Conservation (phyloP, 1,140 invertebrate genomes). For the Trachymyrmex cornetzi region DNA sequence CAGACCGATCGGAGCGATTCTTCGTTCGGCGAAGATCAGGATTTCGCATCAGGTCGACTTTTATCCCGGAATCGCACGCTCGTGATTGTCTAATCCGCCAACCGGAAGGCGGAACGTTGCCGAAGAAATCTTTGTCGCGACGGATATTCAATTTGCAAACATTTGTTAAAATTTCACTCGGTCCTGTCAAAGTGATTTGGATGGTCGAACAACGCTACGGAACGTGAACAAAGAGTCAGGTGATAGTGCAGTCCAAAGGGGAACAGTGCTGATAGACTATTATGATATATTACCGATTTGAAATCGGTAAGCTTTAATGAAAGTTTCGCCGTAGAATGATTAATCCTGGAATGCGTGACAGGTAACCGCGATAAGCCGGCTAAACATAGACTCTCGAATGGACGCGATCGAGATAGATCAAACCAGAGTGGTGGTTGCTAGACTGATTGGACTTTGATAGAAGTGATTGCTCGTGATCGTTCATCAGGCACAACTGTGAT, state of each 20-base stretch:
- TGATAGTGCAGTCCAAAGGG: constrained; percentile 34
- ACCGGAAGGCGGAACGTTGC: neutral
- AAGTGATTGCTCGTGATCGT: constrained; percentile 12
- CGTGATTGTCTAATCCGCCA: neutral
- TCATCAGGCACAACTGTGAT: neutral
- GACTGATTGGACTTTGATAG: neutral
- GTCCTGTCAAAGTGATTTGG: constrained; percentile 14
- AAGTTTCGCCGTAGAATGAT: neutral
- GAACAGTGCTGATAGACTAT: constrained; percentile 34
- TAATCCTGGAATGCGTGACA: constrained; percentile 23
- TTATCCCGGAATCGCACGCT: neutral
- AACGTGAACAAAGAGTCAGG: constrained; percentile 10
- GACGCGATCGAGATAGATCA: neutral
- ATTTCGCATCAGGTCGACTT: constrained; percentile 12
- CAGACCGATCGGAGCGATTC: constrained; percentile 22
- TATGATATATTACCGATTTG: constrained; percentile 11
- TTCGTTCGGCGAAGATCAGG: neutral
- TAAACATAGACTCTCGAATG: neutral
- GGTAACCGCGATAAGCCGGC: neutral
- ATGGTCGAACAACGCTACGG: neutral
- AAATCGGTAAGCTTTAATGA: neutral
- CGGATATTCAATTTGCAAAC: neutral
- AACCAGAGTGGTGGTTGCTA: neutral
- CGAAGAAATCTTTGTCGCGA: neutral
- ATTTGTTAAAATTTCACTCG: neutral